Base-by-base conservation (phyloP, 2,888 invertebrate genomes). In the Conops quadrifasciatus region DNA sequence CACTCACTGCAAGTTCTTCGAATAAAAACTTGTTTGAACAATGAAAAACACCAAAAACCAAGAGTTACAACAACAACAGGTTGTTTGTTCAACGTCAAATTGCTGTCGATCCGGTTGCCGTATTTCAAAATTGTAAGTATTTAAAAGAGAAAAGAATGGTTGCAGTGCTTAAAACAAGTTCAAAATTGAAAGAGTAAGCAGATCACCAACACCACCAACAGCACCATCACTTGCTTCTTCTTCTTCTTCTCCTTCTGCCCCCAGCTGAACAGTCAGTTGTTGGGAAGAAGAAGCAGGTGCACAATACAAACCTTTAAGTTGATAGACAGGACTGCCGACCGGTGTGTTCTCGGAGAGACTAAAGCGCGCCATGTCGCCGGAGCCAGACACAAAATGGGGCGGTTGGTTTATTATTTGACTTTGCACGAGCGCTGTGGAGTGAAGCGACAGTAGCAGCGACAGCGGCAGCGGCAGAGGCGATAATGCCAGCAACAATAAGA, bases 361-460 rank as follows among this genome's bases (percentile, higher is more conserved):
- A 80, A 94, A 91, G 73, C 91, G 89, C 1, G 91, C 89, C 92
- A 94, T 93, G 81, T 94, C 94, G 1, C 94, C 93, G 1, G 87
- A 86, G 75, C 91, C 91, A 26, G 91, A 89, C 28, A 92, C 86
- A 82, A 94, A 94, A 80, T 91, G 91, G 0, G 94, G 93, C 1
- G 91, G 90, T 71, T 90, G 88, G 88, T 93, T 93, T 79, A 90
- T 87, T 13, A 60, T 51, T 81, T 91, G 91, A 65, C 87, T 83
- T 77, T 79, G 73, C 30, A 72, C 74, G 63, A 53, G 63, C 53
- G 68, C 71, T 70, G 72, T 16, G 7, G 21, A 56, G 63, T 66
- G 72, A 9, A 75, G 62, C 51, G 76, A 65, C 73, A 74, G 24
- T 47, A 62, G 36, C 19, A 56, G 63, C 4, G 71, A 73, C 70